Evolutionary conservation across 2,797 vertebrate genomes (phyloP).

Genomic region (Vultur gryphus): DNA sequence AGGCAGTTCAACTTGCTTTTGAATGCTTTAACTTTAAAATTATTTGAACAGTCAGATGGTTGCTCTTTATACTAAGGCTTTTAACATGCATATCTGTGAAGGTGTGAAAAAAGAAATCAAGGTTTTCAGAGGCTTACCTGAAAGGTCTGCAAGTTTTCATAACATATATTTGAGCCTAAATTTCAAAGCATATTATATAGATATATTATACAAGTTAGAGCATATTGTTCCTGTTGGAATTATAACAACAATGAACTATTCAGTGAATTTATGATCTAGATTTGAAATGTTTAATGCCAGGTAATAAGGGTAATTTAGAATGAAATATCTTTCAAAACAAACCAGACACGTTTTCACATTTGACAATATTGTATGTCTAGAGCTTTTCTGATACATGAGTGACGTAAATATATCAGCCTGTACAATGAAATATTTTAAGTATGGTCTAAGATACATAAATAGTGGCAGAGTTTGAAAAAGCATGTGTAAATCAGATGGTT

Average conservation of each 20-base stretch:
- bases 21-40: not conserved
- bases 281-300: not conserved
- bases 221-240: not conserved
- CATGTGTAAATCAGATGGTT: not conserved
- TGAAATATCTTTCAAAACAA: not conserved
- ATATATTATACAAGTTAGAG: not conserved
- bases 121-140: not conserved
- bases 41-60: not conserved
- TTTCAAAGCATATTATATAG: not conserved
- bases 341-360: not conserved
- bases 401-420: not conserved
- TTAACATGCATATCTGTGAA: not conserved
- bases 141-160: not conserved
- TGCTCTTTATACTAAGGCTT: not conserved
- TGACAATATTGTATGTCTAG: not conserved
- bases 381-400: not conserved
- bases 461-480: not conserved
- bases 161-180: not conserved
- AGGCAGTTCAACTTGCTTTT: not conserved
- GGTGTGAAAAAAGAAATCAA: not conserved
- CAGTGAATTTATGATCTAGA: not conserved
- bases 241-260: not conserved
- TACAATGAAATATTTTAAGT: not conserved
- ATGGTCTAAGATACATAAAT: not conserved
- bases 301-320: not conserved